Base-by-base conservation (phyloP, 2,888 invertebrate genomes). In the Campoletis raptor region DNA sequence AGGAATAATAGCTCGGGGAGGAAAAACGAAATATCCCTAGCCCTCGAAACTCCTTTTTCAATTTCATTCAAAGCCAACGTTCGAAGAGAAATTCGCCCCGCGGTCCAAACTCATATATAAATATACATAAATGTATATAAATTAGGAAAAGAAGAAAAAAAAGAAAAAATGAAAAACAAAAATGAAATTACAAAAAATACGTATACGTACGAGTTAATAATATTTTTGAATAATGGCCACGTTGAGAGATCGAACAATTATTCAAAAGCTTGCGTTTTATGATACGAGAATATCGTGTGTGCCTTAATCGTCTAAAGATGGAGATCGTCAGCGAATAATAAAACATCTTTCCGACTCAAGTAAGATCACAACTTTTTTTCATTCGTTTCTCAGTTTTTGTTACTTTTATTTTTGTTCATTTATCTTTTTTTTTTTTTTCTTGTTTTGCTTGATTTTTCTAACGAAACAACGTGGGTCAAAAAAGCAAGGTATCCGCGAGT, bases 1-100 rank as follows among this genome's bases (percentile, higher is more conserved):
- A 81, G 74, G 82, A 88, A 84, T 86, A 88, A 88, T 88, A 85
- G 85, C 74, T 74, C 72, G 77, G 61, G 61, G 67, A 45, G 64
- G 81, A 81, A 76, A 83, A 88, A 88, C 81, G 78, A 84, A 81
- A 81, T 73, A 73, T 69, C 61, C 78, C 69, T 78, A 52, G 67
- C 69, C 70, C 73, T 73, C 45, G 30, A 83, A 30, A 61, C 40
- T 81, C 64, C 74, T 81, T 85, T 86, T 86, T 86, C 84, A 86
- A 86, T 86, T 86, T 84, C 81, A 84, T 86, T 79, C 73, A 74
- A 67, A 57, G 30, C 5, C 40, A 81, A 77, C 48, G 24, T 73
- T 48, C 45, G 52, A 15, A 45, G 52, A 80, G 73, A 82, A 87
- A 84, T 81, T 87, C 12, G 74, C 74, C 76, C 78, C 66, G 24